phyloP scores from a whole-genome alignment of 2,113 vertebrate species.

The Tragelaphus strepsiceros region DNA sequence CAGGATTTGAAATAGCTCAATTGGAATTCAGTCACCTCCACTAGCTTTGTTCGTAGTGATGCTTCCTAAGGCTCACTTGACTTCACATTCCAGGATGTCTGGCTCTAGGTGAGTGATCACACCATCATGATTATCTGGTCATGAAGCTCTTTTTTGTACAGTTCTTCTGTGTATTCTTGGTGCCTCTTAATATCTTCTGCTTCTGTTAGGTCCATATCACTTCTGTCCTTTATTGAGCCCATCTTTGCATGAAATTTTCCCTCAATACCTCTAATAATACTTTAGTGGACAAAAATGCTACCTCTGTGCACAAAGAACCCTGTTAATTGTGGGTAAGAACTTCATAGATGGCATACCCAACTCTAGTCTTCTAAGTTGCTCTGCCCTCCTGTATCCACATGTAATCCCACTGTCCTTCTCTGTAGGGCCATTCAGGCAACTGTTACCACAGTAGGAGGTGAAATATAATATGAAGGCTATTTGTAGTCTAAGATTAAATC shows the following conservation, averaged over 20 bases:
- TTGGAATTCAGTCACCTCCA: neutral
- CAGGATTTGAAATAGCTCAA: neutral
- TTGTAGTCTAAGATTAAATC: neutral
- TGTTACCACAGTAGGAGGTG: neutral
- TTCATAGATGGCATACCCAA: accelerated
- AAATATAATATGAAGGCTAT: neutral
- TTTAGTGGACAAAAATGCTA: neutral
- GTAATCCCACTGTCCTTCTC: too few species aligned
- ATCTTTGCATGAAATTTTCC: neutral
- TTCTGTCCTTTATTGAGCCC: neutral
- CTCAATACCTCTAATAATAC: neutral
- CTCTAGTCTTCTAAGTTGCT: neutral
- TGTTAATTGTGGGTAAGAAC: neutral
- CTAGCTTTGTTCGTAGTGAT: neutral
- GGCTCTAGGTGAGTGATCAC: neutral
- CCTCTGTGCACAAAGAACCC: neutral
- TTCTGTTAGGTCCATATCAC: neutral
- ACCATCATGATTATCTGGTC: neutral
- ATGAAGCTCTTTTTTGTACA: neutral
- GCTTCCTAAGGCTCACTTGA: neutral
- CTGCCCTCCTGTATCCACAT: neutral
- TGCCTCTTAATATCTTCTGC: neutral
- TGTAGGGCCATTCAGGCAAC: neutral
- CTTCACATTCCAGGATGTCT: neutral
- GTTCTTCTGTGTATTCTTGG: neutral